Percentiles rank a stretch among this genome's conserved stretches.
These are phyloP conservation scores for Pemphredon lugubris DNA, from an alignment of 2,888 invertebrate species.

Conservation along the genomic window DNA sequence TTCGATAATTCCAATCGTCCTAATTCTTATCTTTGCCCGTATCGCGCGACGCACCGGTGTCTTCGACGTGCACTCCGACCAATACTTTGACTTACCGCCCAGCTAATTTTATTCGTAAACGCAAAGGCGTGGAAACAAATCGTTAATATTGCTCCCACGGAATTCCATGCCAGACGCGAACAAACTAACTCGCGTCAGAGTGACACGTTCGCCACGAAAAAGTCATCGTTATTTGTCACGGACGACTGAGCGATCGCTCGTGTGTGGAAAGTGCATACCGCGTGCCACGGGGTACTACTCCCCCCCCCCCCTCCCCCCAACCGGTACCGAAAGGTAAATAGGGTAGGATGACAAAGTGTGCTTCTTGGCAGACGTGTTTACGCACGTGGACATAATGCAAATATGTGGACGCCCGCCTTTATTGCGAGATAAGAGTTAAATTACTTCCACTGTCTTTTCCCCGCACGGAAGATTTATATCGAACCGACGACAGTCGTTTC, in stretches of 20 bases:
- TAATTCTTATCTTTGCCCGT: too few relatives aligned
- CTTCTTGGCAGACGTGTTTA: conserved; percentile 58
- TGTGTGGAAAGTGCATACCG: conserved; percentile 37
- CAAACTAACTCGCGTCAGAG: conserved; percentile 27
- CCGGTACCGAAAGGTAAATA: conserved; percentile 46
- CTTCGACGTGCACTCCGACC: too few relatives aligned
- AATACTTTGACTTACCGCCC: too few relatives aligned
- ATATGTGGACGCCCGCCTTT: conserved; percentile 41
- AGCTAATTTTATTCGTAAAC: too few relatives aligned
- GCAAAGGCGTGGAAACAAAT: conserved; percentile 7
- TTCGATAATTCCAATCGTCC: too few relatives aligned
- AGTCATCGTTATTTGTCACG: conserved; percentile 61
- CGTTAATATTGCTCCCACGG: conserved; percentile 22
- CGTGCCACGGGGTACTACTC: conserved; percentile 20
- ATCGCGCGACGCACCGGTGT: too few relatives aligned
- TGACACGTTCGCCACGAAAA: conserved; percentile 33
- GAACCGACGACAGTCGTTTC: neutral
- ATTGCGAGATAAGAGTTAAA: conserved; percentile 46
- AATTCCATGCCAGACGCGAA: conserved; percentile 20
- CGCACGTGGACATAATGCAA: conserved; percentile 54
- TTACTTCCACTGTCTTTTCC: conserved; percentile 26
- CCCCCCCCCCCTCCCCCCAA: too few relatives aligned
- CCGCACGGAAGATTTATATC: conserved; percentile 23
- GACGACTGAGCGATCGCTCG: conserved; percentile 54
- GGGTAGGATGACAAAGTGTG: conserved; percentile 58